phyloP scores from a whole-genome alignment of 2,113 vertebrate species.

The Nettapus auritus region DNA sequence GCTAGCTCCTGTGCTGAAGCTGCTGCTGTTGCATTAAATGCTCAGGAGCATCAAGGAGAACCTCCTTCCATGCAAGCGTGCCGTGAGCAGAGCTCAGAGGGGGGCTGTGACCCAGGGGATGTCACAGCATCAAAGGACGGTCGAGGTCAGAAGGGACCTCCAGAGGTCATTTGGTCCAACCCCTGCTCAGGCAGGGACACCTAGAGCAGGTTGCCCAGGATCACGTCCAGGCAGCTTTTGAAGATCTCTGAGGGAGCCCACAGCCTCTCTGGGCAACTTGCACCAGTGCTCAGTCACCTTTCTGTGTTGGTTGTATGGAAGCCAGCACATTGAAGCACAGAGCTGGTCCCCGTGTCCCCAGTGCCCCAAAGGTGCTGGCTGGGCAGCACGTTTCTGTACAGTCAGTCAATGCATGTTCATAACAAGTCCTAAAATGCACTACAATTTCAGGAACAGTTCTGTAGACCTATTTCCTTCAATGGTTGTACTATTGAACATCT shows the following conservation, averaged over 20 bases:
- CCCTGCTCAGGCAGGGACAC: not conserved
- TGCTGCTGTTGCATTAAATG: not conserved
- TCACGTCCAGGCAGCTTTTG: no score
- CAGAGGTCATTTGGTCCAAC: not conserved
- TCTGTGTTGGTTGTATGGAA: not conserved
- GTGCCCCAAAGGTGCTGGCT: not conserved
- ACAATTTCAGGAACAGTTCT: not conserved
- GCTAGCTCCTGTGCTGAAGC: not conserved
- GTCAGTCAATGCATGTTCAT: not conserved
- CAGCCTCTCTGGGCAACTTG: no score
- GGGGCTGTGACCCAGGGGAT: accelerated
- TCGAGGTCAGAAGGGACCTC: not conserved
- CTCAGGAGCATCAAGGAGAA: not conserved
- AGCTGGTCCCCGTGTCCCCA: accelerated
- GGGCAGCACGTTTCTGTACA: accelerated
- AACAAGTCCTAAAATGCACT: not conserved
- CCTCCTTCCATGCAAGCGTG: accelerated
- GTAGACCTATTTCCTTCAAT: not conserved
- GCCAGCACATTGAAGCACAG: accelerated
- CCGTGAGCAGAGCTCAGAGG: not conserved
- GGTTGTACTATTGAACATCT: not conserved
- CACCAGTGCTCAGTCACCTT: no score
- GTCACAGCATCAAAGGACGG: not conserved
- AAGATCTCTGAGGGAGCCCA: no score
- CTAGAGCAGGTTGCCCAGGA: no score